Conservation (phyloP, 1,140 invertebrate species). For the Drosophila pseudoobscura region DNA sequence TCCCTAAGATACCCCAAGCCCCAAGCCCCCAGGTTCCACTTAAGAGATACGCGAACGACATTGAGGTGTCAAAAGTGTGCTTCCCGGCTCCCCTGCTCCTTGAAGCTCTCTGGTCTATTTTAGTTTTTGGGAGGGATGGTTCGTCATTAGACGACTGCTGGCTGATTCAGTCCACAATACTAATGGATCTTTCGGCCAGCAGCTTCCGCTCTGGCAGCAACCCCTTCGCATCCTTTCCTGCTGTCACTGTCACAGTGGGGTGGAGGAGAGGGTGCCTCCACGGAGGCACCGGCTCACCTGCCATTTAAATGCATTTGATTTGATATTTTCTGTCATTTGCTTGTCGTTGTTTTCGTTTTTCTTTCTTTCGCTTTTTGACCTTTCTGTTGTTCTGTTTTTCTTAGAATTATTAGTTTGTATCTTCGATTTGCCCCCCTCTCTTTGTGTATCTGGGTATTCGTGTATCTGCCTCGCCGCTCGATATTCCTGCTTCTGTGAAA, state of each 20-base stretch:
- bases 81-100: conserved; percentile 8
- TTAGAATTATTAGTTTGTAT: conserved; percentile 37
- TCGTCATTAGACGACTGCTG: conserved; percentile 43
- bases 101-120: conserved; percentile 52
- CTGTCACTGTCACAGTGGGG: conserved; percentile 3
- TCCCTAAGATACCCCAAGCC: conserved; percentile 1
- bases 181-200: conserved; percentile 51
- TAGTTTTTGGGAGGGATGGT: conserved; percentile 24
- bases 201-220: neutral
- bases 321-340: conserved; percentile 57
- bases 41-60: conserved; percentile 27
- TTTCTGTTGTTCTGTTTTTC: conserved; percentile 32
- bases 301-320: conserved; percentile 68
- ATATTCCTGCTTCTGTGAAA: conserved; percentile 35
- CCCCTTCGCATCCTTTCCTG: conserved; percentile 4
- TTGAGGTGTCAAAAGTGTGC: conserved; percentile 56
- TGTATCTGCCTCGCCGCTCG: conserved; percentile 29
- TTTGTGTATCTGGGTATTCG: neutral
- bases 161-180: conserved; percentile 30
- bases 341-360: conserved; percentile 23
- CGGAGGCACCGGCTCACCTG: conserved; percentile 55
- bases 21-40: conserved; percentile 32
- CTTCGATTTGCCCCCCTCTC: neutral
- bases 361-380: conserved; percentile 22
- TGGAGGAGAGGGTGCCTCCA: no score